Base-by-base conservation (phyloP, 1,140 invertebrate species). In the Helicoverpa armigera region DNA sequence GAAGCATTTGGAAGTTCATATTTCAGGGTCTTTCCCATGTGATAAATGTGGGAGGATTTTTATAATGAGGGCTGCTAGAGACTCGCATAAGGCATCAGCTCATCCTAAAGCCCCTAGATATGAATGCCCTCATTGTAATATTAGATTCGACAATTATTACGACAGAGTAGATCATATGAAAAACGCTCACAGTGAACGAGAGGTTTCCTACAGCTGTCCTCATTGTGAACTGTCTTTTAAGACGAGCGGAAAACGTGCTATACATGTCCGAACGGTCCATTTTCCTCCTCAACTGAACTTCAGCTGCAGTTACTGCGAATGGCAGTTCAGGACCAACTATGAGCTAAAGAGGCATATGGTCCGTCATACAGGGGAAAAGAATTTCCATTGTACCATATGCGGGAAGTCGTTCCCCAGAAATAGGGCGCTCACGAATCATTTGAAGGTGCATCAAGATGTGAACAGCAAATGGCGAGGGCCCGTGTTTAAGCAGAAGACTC, bases 161-260 rank as follows among this genome's bases (percentile, higher is more conserved):
- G 89, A 93, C 31, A 85, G 94, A 31, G 92, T 94, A 90, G 88
- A 87, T 12, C 94, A 95, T 79, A 83, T 95, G 43, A 92, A 94
- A 23, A 90, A 92, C 35, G 88, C 87, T 10, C 94, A 95, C 51
- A 87, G 90, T 16, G 89, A 91, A n/a, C 91, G 90, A 35, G 88
- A 91, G 70, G 91, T 94, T 0, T 82, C 81, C 0, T 95, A 95
- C 74, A 88, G 84, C 5, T 95, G 94, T 81, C 48, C 83, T 0
- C 89, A 94, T 65, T 95, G 94, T 77, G 89, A 93, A 0, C 65
- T 90, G 56, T 86, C 89, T 0, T 95, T 95, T 69, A 94, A 92
- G 61, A 94, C 92, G 0, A 94, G 92, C 16, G 92, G 91, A 0
- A 94, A 93, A 82, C 85, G 94, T 13, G 88, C 92, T 0, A 86